Conservation (phyloP, 2,888 invertebrate species). For the Lasioglossum vierecki region DNA sequence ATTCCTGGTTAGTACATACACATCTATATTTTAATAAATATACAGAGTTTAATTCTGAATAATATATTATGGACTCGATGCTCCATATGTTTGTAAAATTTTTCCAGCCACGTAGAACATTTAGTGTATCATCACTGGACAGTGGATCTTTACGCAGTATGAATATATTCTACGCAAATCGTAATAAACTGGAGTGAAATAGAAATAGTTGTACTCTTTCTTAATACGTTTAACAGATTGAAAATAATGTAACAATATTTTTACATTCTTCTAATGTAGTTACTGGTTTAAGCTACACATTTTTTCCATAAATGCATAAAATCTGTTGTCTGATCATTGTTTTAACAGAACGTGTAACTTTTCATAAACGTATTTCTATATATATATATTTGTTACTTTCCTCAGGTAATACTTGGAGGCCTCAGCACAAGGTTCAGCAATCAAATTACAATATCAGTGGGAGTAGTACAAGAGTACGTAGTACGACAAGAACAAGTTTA, state of each 20-base stretch:
- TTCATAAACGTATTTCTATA: background rate
- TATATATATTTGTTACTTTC: background rate
- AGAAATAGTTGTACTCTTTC: too few relatives aligned
- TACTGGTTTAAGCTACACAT: too few relatives aligned
- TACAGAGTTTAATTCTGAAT: background rate
- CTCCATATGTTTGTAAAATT: background rate
- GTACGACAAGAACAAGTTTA: conserved; percentile 72
- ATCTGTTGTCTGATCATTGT: too few relatives aligned
- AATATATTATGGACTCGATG: background rate
- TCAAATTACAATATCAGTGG: conserved; percentile 74
- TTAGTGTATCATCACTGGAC: background rate
- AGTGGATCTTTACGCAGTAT: too few relatives aligned
- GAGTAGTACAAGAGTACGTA: conserved; percentile 76
- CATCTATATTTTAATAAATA: background rate
- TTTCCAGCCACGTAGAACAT: background rate
- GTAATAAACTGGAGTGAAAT: too few relatives aligned
- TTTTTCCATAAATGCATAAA: too few relatives aligned
- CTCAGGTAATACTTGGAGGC: conserved; percentile 80
- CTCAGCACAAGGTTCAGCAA: conserved; percentile 78
- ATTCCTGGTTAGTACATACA: background rate
- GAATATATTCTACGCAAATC: too few relatives aligned
- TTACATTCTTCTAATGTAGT: too few relatives aligned
- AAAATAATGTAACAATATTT: too few relatives aligned
- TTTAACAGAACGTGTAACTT: background rate
- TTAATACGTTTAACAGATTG: too few relatives aligned